Percentiles rank a stretch among this genome's conserved stretches.
phyloP scores from a whole-genome alignment of 2,888 invertebrate genomes.

The Poecilus cupreus region DNA sequence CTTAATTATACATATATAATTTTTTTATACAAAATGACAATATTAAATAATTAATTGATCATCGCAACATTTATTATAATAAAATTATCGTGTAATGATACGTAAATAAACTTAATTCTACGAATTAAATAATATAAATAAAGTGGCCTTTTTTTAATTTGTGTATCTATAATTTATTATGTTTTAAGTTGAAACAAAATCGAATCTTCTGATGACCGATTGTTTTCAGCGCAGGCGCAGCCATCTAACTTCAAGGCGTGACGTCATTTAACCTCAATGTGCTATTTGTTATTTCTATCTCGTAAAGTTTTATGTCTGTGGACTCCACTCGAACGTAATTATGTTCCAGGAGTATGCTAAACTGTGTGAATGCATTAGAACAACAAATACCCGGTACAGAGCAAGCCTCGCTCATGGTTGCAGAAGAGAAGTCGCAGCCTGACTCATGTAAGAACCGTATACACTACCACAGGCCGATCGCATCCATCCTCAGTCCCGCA shows the following conservation, averaged over 20 bases:
- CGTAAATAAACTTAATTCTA: slow-evolving; percentile 28
- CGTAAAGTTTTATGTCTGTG: slow-evolving; percentile 38
- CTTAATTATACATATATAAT: neutral
- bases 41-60: neutral
- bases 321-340: slow-evolving; percentile 59
- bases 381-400: slow-evolving; percentile 88
- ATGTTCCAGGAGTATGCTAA: slow-evolving; percentile 92
- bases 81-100: neutral
- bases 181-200: slow-evolving; percentile 13
- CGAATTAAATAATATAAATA: slow-evolving; percentile 16
- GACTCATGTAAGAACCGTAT: slow-evolving; percentile 83
- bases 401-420: slow-evolving; percentile 85
- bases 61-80: neutral
- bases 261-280: slow-evolving; percentile 25
- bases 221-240: slow-evolving; percentile 46
- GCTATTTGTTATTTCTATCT: slow-evolving; percentile 37
- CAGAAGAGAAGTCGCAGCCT: slow-evolving; percentile 86
- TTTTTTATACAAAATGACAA: neutral
- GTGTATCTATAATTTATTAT: slow-evolving; percentile 10
- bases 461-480: slow-evolving; percentile 33
- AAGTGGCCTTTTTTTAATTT: neutral
- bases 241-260: slow-evolving; percentile 6
- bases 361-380: slow-evolving; percentile 95
- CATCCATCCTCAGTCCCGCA: slow-evolving; percentile 42
- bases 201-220: slow-evolving; percentile 31